phyloP scores from a whole-genome alignment of 2,113 vertebrate genomes.

The Cololabis saira region DNA sequence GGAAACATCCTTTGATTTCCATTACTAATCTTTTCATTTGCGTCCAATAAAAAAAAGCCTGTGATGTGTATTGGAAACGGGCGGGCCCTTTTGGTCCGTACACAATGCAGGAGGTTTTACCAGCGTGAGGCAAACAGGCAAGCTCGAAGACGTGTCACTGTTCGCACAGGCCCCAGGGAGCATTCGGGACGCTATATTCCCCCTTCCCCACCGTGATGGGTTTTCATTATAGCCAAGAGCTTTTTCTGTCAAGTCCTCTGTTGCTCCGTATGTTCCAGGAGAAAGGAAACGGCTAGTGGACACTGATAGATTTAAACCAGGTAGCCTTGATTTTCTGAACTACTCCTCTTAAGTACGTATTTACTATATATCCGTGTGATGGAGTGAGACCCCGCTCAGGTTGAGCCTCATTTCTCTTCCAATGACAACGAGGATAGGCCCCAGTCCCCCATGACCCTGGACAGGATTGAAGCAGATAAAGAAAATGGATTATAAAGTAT shows the following conservation, averaged over 20 bases:
- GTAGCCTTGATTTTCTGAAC: too few relatives aligned
- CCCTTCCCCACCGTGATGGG: constrained; percentile 60
- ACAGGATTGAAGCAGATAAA: too few relatives aligned
- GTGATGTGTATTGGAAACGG: constrained; percentile 27
- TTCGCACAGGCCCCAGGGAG: constrained; percentile 57
- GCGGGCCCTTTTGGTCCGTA: constrained; percentile 12
- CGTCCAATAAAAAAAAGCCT: constrained; percentile 13
- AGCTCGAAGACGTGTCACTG: constrained; percentile 54
- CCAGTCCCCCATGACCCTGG: too few relatives aligned
- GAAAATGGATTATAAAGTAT: too few relatives aligned
- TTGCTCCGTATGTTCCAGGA: constrained; percentile 25
- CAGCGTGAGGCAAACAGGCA: constrained; percentile 43
- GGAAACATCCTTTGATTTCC: constrained; percentile 42
- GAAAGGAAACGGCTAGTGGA: not conserved
- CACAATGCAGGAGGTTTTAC: constrained; percentile 32
- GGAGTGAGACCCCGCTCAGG: too few relatives aligned
- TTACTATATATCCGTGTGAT: too few relatives aligned
- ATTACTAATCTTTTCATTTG: constrained; percentile 49
- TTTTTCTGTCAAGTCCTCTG: constrained; percentile 27
- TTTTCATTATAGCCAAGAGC: constrained; percentile 69
- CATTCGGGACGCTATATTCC: constrained; percentile 63
- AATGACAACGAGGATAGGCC: too few relatives aligned
- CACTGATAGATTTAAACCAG: too few relatives aligned
- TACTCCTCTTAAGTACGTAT: too few relatives aligned
- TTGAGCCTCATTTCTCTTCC: too few relatives aligned